Evolutionary conservation across 1,140 invertebrate genomes (phyloP).

Genomic region (Saccostrea echinata): DNA sequence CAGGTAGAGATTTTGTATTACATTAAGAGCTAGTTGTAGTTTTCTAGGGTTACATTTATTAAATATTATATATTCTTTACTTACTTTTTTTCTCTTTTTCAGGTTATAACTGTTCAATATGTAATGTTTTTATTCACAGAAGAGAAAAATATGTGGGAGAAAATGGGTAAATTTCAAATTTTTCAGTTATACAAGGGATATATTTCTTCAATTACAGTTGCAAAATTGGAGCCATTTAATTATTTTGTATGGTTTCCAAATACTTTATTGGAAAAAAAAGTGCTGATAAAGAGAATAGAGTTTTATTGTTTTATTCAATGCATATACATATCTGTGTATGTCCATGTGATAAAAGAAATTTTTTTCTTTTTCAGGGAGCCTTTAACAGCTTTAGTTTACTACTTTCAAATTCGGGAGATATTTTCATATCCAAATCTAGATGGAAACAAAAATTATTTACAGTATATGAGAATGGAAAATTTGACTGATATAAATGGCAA

Average conservation of each 20-base stretch:
- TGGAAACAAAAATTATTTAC: background rate
- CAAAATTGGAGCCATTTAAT: no score
- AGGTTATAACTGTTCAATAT: conserved; percentile 32
- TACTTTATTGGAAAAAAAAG: no score
- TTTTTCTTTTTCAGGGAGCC: conserved; percentile 39
- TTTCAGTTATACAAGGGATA: no score
- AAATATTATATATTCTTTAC: no score
- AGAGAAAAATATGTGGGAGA: conserved; percentile 28
- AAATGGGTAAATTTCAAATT: conserved; percentile 34
- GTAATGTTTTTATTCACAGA: conserved; percentile 2
- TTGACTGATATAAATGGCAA: conserved; percentile 14
- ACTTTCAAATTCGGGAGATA: conserved; percentile 39
- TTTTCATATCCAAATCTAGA: background rate
- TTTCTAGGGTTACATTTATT: no score
- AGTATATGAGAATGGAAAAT: background rate
- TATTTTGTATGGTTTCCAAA: no score
- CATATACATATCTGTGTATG: no score
- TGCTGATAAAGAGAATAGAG: no score
- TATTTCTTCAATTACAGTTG: no score
- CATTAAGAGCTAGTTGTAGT: no score
- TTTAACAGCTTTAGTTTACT: conserved; percentile 49
- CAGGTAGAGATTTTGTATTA: conserved; percentile 26
- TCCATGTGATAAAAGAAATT: no score
- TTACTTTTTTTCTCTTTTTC: conserved; percentile 4
- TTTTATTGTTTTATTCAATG: no score